Percentiles rank a stretch among this genome's conserved stretches.
These are phyloP conservation scores for Salminus brasiliensis DNA, from an alignment of 2,113 vertebrate species.

Conservation along the genomic window DNA sequence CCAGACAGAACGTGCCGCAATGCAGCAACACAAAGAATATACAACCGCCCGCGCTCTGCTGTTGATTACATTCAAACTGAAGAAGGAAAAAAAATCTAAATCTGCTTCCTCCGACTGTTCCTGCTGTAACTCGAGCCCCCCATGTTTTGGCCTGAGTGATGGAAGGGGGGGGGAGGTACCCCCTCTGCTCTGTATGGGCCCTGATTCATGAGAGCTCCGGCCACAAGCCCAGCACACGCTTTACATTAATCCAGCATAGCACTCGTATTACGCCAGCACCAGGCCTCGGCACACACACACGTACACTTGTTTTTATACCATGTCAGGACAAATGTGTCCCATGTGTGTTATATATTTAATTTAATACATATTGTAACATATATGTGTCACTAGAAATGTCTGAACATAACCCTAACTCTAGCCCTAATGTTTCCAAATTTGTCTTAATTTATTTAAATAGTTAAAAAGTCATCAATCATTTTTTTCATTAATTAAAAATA, in stretches of 20 bases:
- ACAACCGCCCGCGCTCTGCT: constrained; percentile 34
- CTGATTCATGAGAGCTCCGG: neutral
- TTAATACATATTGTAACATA: neutral
- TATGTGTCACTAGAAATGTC: too few relatives aligned
- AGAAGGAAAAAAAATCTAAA: constrained; percentile 21
- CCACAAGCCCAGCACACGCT: constrained; percentile 34
- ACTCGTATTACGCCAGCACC: constrained; percentile 57
- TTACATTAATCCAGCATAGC: constrained; percentile 52
- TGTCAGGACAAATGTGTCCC: neutral
- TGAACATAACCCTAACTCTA: too few relatives aligned
- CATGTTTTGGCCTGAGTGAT: constrained; percentile 9
- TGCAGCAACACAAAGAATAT: constrained; percentile 18
- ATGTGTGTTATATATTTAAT: neutral
- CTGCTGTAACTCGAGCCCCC: constrained; percentile 48
- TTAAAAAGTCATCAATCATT: too few relatives aligned
- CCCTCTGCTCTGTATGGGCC: neutral
- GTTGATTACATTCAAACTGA: constrained; percentile 55
- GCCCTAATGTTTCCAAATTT: too few relatives aligned
- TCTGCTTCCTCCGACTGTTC: constrained; percentile 54
- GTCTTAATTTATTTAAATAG: too few relatives aligned
- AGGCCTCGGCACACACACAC: constrained; percentile 11
- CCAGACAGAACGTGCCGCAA: neutral
- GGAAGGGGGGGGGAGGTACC: constrained; percentile 15
- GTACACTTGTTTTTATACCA: neutral
- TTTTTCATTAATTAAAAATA: too few relatives aligned